Percentiles rank a stretch among this genome's conserved stretches.
Evolutionary conservation across 2,888 invertebrate species (phyloP).

Genomic region (Gonocerus acuteangulatus): DNA sequence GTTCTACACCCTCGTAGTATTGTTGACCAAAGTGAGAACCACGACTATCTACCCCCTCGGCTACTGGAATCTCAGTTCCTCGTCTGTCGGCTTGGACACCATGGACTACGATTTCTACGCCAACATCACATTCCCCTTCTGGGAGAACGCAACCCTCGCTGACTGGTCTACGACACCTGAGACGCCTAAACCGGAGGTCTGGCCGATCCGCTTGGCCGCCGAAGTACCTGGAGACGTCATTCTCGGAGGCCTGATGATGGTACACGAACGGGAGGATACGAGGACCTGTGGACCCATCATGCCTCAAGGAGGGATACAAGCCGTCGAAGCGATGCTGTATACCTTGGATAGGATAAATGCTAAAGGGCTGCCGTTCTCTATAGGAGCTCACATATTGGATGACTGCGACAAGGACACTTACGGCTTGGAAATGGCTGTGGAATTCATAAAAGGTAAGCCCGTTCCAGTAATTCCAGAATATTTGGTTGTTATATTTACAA

Average conservation of each 20-base stretch:
- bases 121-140: background rate
- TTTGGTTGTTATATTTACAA: too few species aligned
- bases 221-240: slow-evolving; percentile 81
- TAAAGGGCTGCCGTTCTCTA: slow-evolving; percentile 55
- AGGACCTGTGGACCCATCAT: slow-evolving; percentile 87
- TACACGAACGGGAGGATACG: slow-evolving; percentile 81
- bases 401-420: slow-evolving; percentile 95
- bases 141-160: background rate
- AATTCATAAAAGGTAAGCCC: slow-evolving; percentile 91
- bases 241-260: slow-evolving; percentile 90
- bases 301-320: slow-evolving; percentile 86
- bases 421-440: slow-evolving; percentile 92
- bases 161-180: background rate
- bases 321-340: slow-evolving; percentile 85
- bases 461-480: too few species aligned
- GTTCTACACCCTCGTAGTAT: background rate
- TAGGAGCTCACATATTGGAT: slow-evolving; percentile 84
- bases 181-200: background rate
- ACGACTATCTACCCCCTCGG: background rate
- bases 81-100: background rate
- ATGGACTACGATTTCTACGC: slow-evolving; percentile 1
- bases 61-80: slow-evolving; percentile 15
- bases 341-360: slow-evolving; percentile 74
- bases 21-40: background rate
- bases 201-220: slow-evolving; percentile 50